Evolutionary conservation across 2,888 invertebrate genomes (phyloP), one percentile per base, ranked within the genome.

Genomic region (Cataglyphis altisquamis): DNA sequence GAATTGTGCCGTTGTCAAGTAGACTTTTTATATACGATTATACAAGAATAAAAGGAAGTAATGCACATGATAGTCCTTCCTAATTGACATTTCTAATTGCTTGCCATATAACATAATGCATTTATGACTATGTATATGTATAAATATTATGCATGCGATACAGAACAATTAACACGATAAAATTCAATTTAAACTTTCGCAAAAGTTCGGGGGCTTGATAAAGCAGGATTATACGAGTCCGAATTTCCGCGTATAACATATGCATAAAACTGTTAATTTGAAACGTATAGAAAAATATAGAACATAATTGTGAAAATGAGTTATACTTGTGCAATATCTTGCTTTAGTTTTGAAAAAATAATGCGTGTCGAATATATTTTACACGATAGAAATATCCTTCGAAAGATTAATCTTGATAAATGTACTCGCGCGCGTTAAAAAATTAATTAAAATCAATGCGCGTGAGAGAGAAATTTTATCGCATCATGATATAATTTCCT

Each of bases 1-100:
- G n/a, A n/a, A 48, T 39, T 62, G 64, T 83, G 60, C 60, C n/a
- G 62, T 73, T 41, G 62, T 48, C 62, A 66, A 77, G 77, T 39
- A 39, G 25, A 66, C 52, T 67, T 55, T 18, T 77, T 67, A 78
- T 41, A 68, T 48, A 25, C 29, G 21, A 41, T 18, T 67, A 32
- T 68, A 32, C 32, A n/a, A 52, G 48, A 32, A 32, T 15, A 29
- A 62, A 60, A 60, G 15, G 3, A 60, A 29, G 10, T 18, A 25
- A 66, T 9, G 39, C 67, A 21, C 68, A 41, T 41, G 32, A 39
- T 32, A 25, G 67, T 32, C 18, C 21, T 15, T 32, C 32, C 32
- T 32, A 32, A 32, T 32, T 32, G 32, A 57, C 39, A 41, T 77
- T 57, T 78, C 78, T 78, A 68, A 68, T 78, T 78, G 41, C 55